Evolutionary conservation across 2,113 vertebrate species (phyloP), one percentile per base, ranked within the genome.

Genomic region (Planiliza haematocheilus): DNA sequence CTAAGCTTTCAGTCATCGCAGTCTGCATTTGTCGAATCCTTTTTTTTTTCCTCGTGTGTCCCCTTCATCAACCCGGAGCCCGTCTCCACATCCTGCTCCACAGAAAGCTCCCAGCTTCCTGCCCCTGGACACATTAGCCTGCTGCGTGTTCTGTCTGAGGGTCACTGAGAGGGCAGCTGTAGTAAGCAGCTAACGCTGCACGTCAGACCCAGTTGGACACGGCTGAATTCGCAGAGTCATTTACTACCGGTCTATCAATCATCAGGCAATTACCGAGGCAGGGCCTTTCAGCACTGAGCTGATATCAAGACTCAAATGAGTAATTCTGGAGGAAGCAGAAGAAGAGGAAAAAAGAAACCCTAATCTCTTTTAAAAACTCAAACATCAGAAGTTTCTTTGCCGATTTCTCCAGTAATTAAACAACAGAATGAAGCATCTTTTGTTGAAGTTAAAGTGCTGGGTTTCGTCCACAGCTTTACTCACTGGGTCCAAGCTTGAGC

Each of bases 181-280:
- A 77, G 93, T 93, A 84, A 95, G 94, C 90, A 69, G 82, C 96
- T 94, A 70, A 93, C 85, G 1, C 93, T 92, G 57, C 74, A 65
- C 51, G 49, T 72, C 61, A 66, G 70, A 56, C 71, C 24, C 72
- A n/a, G 53, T 65, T 39, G 67, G 76, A 91, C 82, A 82, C 21
- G 64, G 74, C 69, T 81, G 82, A 84, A 84, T 77, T 86, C 34
- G 43, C 80, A 67, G 51, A 60, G 82, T 74, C 69, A 90, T 94
- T 90, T 79, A 95, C 87, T 39, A 91, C 86, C 84, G 94, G 94
- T 91, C 95, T 93, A 90, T 95, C 93, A 89, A 95, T 95, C 88
- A 96, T 65, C 93, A 92, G 95, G 92, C 94, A 94, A 2, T 95
- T 95, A 91, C 93, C 87, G 76, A 74, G 69, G 78, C 73, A 51